Conservation (phyloP, 2,797 vertebrate species). For the Percopsis omiscomaycus region DNA sequence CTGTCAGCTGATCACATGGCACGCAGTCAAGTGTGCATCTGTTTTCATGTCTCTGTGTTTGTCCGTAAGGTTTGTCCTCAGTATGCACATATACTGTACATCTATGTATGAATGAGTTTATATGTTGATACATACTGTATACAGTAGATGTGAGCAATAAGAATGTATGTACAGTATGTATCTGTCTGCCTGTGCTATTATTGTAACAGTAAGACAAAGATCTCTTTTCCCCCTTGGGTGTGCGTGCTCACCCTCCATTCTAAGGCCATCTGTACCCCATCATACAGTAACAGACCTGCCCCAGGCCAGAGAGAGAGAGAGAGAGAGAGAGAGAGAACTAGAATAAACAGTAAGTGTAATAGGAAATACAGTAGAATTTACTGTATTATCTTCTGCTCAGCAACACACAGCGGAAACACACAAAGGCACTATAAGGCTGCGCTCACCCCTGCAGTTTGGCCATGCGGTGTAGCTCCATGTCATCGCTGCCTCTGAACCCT, state of each 20-base stretch:
- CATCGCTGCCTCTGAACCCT: slow-evolving; percentile 94
- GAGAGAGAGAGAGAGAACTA: slow-evolving; percentile 1
- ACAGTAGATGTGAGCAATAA: too few relatives aligned
- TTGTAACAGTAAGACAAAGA: slow-evolving; percentile 45
- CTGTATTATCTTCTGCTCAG: slow-evolving; percentile 13
- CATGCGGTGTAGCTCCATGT: slow-evolving; percentile 94
- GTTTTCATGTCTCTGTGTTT: neutral
- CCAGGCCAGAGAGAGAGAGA: neutral
- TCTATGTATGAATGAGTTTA: neutral
- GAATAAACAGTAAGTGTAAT: neutral
- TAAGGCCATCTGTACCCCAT: slow-evolving; percentile 64
- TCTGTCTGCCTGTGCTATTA: too few relatives aligned
- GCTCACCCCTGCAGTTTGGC: slow-evolving; percentile 76
- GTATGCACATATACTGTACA: neutral
- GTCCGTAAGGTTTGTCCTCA: neutral
- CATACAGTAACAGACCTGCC: slow-evolving; percentile 61
- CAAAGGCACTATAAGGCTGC: slow-evolving; percentile 6
- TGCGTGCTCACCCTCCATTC: slow-evolving; percentile 23
- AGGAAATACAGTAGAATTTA: neutral
- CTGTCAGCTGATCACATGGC: slow-evolving; percentile 40
- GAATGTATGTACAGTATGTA: too few relatives aligned
- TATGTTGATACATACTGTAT: too few relatives aligned
- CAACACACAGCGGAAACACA: slow-evolving; percentile 2
- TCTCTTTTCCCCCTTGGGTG: slow-evolving; percentile 33
- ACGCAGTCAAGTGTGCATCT: neutral